These are phyloP conservation scores for Pseudomyrmex concolor DNA, from an alignment of 1,140 invertebrate genomes.

Conservation along the genomic window DNA sequence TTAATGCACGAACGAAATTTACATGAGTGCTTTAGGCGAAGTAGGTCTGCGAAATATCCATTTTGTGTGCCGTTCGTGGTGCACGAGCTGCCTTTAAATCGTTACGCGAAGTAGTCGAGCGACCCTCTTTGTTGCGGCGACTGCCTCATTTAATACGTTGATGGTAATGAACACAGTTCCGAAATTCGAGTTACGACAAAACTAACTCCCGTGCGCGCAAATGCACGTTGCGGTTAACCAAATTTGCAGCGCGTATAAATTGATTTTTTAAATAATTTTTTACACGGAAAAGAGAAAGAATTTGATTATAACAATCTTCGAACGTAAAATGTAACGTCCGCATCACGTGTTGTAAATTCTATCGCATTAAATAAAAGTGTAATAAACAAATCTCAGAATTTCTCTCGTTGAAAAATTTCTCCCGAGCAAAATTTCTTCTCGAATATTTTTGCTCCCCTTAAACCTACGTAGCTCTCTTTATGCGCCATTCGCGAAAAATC, in stretches of 20 bases:
- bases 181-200: slow-evolving; percentile 24
- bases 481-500: slow-evolving; percentile 26
- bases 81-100: slow-evolving; percentile 5
- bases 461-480: slow-evolving; percentile 10
- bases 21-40: neutral
- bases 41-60: neutral
- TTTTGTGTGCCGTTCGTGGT: neutral
- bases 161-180: slow-evolving; percentile 10
- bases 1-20: neutral
- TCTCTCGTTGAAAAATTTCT: neutral
- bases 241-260: slow-evolving; percentile 5
- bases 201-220: neutral
- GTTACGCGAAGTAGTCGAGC: neutral
- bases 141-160: slow-evolving; percentile 32
- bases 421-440: slow-evolving; percentile 4
- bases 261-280: too few species aligned
- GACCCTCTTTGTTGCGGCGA: neutral
- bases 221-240: neutral
- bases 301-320: too few species aligned
- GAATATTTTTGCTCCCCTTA: slow-evolving; percentile 25
- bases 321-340: too few species aligned
- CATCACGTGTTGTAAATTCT: too few species aligned
- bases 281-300: too few species aligned
- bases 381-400: neutral
- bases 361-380: neutral